A percentile compares a stretch with the other conserved stretches of the same genome.
Evolutionary conservation across 2,113 vertebrate genomes (phyloP).

Genomic region (Andinoacara biseriatus): DNA sequence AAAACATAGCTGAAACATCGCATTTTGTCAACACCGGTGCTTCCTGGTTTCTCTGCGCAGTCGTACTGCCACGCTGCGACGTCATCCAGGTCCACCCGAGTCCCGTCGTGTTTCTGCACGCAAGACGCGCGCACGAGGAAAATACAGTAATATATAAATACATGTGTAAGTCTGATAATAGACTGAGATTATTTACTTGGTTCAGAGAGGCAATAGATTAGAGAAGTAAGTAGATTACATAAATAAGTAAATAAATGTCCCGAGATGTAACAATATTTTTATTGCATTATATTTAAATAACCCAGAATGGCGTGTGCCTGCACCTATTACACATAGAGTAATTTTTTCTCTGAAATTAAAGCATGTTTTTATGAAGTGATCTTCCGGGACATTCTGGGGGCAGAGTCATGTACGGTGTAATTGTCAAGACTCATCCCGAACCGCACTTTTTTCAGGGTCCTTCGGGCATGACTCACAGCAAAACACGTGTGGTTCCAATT

Average conservation of each 20-base stretch:
- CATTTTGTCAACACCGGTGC: neutral
- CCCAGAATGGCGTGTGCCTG: neutral
- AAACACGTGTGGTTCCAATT: conserved; percentile 46
- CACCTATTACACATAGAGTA: neutral
- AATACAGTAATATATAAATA: neutral
- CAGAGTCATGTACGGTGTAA: neutral
- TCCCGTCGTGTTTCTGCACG: neutral
- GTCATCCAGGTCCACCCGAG: neutral
- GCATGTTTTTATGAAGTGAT: neutral
- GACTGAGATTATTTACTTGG: no score
- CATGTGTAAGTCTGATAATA: neutral
- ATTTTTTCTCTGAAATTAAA: neutral
- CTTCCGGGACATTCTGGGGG: conserved; percentile 13
- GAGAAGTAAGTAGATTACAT: neutral
- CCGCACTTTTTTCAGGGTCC: neutral
- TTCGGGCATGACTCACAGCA: conserved; percentile 43
- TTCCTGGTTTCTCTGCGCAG: conserved; percentile 41
- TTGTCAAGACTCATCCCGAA: neutral
- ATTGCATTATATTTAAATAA: neutral
- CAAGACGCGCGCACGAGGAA: no score
- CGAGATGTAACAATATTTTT: neutral
- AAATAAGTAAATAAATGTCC: neutral
- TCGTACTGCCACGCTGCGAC: conserved; percentile 1
- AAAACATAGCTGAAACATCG: neutral
- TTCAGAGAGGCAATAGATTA: neutral